Conservation (phyloP, 2,113 vertebrate species). For the Epinephelus moara region DNA sequence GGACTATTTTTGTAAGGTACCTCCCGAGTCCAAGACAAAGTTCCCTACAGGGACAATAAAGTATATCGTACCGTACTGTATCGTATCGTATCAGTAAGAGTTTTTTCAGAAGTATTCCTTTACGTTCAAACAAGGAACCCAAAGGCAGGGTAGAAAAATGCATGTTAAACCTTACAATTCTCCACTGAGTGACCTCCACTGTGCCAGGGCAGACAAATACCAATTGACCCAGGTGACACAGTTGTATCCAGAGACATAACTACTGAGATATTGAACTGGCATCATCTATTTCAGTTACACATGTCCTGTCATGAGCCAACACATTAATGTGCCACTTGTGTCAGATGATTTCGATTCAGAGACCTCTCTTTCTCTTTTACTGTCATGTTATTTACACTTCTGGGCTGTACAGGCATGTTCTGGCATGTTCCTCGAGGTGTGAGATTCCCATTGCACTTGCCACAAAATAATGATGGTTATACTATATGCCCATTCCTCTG, state of each 20-base stretch:
- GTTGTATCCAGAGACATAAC: background rate
- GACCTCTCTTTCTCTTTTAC: background rate
- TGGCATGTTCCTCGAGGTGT: conserved; percentile 8
- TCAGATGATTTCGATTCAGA: background rate
- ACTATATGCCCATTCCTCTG: background rate
- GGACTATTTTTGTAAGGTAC: too few species aligned
- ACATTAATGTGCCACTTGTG: conserved; percentile 1
- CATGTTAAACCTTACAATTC: background rate
- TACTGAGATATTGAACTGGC: background rate
- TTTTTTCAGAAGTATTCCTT: background rate
- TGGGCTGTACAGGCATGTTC: background rate
- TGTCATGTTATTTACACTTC: background rate
- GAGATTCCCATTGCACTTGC: background rate
- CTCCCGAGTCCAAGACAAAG: too few species aligned
- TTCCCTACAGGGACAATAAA: too few species aligned
- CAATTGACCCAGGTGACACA: background rate
- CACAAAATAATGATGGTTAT: conserved; percentile 9
- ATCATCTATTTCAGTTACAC: background rate
- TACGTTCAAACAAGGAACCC: background rate
- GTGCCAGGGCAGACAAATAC: conserved; percentile 1
- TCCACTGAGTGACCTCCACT: background rate
- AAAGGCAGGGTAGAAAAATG: background rate
- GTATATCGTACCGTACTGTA: too few species aligned
- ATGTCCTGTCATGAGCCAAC: background rate
- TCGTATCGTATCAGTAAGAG: too few species aligned